Conservation (phyloP, 2,797 vertebrate genomes). For the Anguilla obscura region DNA sequence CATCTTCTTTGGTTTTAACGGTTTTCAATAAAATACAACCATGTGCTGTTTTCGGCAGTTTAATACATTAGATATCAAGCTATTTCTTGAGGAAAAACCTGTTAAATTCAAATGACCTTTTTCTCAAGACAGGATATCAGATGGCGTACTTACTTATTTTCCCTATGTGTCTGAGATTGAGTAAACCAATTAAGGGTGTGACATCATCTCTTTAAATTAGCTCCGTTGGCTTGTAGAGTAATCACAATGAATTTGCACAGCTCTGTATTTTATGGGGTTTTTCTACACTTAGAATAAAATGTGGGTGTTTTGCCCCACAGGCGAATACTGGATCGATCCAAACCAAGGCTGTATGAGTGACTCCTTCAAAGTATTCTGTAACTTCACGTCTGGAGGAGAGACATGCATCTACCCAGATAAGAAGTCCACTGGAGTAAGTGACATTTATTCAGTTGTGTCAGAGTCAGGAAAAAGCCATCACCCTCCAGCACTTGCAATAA, state of each 20-base stretch:
- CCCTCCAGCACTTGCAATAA: background rate
- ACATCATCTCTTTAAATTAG: background rate
- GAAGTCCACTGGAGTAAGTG: constrained; percentile 92
- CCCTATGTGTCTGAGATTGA: background rate
- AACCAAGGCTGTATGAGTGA: constrained; percentile 97
- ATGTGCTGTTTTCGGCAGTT: too few species aligned
- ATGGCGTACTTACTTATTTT: background rate
- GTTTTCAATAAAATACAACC: background rate
- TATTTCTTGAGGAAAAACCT: background rate
- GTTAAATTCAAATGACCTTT: background rate
- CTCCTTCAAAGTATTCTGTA: constrained; percentile 93
- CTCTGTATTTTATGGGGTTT: background rate
- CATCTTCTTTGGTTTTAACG: background rate
- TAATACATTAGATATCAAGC: background rate
- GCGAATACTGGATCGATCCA: constrained; percentile 98
- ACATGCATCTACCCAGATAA: constrained; percentile 96
- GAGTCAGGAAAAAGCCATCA: background rate
- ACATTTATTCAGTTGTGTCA: background rate
- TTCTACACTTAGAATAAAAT: background rate
- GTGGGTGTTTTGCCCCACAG: constrained; percentile 57
- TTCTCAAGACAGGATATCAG: background rate
- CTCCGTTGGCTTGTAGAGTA: background rate
- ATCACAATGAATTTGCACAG: background rate
- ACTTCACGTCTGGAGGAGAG: constrained; percentile 95
- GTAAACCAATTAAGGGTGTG: background rate